phyloP scores from a whole-genome alignment of 2,797 vertebrate genomes.

The Tenualosa ilisha region DNA sequence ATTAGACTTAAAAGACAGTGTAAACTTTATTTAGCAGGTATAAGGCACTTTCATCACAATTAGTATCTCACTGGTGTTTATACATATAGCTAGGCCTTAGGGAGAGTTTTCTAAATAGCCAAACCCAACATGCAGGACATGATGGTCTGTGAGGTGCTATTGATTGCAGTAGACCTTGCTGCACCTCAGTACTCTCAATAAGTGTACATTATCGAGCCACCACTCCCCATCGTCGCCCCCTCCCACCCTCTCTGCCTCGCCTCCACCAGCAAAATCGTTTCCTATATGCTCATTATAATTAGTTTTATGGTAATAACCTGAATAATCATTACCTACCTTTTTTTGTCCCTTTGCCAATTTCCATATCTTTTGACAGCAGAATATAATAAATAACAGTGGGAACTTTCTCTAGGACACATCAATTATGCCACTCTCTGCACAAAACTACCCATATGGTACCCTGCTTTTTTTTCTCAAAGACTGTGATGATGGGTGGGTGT shows the following conservation, averaged over 20 bases:
- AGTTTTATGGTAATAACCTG: conserved; percentile 50
- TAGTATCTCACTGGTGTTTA: neutral
- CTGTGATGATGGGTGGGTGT: neutral
- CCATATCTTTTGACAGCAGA: conserved; percentile 24
- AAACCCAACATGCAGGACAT: neutral
- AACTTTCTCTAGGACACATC: conserved; percentile 29
- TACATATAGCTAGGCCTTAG: neutral
- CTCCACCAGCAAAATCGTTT: conserved; percentile 23
- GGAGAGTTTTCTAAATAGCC: neutral
- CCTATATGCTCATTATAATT: conserved; percentile 40
- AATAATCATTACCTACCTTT: conserved; percentile 38
- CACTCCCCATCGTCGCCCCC: conserved; percentile 17
- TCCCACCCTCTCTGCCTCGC: conserved; percentile 26
- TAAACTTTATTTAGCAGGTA: neutral
- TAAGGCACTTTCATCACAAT: neutral
- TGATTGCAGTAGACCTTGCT: conserved; percentile 40
- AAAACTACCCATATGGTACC: conserved; percentile 28
- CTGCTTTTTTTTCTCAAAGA: conserved; percentile 15
- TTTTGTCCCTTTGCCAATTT: conserved; percentile 18
- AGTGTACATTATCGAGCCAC: conserved; percentile 35
- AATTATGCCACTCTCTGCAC: conserved; percentile 28
- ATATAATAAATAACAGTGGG: conserved; percentile 29
- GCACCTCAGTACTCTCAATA: conserved; percentile 35
- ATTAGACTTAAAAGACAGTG: neutral
- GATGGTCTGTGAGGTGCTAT: conserved; percentile 5